These are phyloP conservation scores for Probaryconus sp. DNA, from an alignment of 1,140 invertebrate genomes.

Conservation along the genomic window DNA sequence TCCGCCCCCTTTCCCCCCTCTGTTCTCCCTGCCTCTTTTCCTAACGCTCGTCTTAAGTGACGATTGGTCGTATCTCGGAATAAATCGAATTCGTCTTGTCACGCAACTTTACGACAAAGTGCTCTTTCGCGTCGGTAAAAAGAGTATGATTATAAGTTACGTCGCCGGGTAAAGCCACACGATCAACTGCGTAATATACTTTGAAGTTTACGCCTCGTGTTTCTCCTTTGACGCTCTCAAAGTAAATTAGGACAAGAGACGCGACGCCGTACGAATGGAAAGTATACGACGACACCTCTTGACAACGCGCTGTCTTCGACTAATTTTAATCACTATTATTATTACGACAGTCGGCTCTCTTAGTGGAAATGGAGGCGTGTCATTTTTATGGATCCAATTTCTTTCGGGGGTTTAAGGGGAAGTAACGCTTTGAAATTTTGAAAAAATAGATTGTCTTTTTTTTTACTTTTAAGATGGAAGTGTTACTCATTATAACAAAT, in stretches of 20 bases:
- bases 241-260: conserved; percentile 25
- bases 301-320: no score
- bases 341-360: neutral
- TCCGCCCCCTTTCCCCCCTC: no score
- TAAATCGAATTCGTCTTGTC: conserved; percentile 55
- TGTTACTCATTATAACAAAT: no score
- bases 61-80: conserved; percentile 52
- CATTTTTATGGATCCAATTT: no score
- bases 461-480: no score
- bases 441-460: no score
- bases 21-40: conserved; percentile 14
- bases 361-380: no score
- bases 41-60: conserved; percentile 16
- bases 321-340: neutral
- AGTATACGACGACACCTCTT: conserved; percentile 10
- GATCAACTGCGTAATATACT: conserved; percentile 48
- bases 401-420: no score
- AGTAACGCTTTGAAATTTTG: no score
- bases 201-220: conserved; percentile 37
- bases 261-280: conserved; percentile 19
- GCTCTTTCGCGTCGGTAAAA: conserved; percentile 19
- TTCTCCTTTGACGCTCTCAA: conserved; percentile 32
- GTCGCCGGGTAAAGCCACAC: conserved; percentile 34
- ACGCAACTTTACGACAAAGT: conserved; percentile 46
- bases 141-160: conserved; percentile 52